A percentile compares a stretch with the other conserved stretches of the same genome.
These are phyloP conservation scores for Cheilosia grossa DNA, from an alignment of 2,888 invertebrate genomes.

Conservation along the genomic window DNA sequence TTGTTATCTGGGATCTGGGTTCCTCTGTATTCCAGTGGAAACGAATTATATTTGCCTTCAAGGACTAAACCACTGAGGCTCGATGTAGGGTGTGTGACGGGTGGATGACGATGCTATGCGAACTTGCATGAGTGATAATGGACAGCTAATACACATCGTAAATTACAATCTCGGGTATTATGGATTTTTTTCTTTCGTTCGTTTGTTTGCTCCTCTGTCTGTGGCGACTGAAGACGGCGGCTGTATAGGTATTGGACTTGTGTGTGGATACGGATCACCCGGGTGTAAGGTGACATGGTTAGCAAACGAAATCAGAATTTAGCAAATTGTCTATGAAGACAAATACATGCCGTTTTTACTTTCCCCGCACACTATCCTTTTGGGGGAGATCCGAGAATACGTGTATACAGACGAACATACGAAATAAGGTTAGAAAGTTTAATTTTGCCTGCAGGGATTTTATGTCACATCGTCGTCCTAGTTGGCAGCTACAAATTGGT, in stretches of 20 bases:
- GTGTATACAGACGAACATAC: neutral
- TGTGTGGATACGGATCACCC: conserved; percentile 57
- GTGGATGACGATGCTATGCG: conserved; percentile 33
- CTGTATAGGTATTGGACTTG: conserved; percentile 5
- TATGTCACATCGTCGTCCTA: conserved; percentile 5
- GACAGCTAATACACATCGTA: conserved; percentile 75
- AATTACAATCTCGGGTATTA: conserved; percentile 72
- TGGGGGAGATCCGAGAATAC: neutral
- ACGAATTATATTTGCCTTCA: conserved; percentile 64
- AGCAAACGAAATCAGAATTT: conserved; percentile 65
- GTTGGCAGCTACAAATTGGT: conserved; percentile 50
- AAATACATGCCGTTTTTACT: conserved; percentile 49
- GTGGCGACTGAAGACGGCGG: conserved; percentile 5
- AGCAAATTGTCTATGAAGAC: conserved; percentile 67
- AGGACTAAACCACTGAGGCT: conserved; percentile 26
- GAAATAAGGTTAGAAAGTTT: conserved; percentile 21
- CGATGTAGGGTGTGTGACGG: conserved; percentile 8
- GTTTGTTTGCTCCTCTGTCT: neutral
- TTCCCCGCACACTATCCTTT: conserved; percentile 1
- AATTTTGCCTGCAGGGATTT: conserved; percentile 37
- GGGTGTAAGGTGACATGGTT: conserved; percentile 64
- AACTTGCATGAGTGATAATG: conserved; percentile 75
- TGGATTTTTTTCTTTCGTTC: conserved; percentile 24
- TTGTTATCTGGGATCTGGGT: conserved; percentile 69
- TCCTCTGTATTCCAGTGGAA: conserved; percentile 56